Conservation (phyloP, 2,888 invertebrate genomes). For the Spilarctia lutea region DNA sequence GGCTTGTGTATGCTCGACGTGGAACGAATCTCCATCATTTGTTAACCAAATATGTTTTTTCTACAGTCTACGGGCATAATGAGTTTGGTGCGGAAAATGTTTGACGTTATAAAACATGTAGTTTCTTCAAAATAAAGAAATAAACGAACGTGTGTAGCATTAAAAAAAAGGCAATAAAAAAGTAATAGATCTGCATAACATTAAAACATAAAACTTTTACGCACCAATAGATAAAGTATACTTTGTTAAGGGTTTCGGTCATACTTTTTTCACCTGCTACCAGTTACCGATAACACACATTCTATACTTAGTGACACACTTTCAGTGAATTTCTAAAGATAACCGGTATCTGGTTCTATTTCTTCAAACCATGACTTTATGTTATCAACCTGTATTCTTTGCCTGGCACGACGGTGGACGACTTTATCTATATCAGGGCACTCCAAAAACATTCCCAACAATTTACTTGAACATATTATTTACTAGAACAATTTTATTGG, state of each 20-base stretch:
- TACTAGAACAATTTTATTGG: slow-evolving; percentile 49
- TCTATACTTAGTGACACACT: slow-evolving; percentile 71
- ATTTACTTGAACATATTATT: slow-evolving; percentile 43
- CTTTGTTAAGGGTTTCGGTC: slow-evolving; percentile 33
- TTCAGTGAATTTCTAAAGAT: slow-evolving; percentile 65
- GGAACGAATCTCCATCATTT: slow-evolving; percentile 53
- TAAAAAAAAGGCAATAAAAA: slow-evolving; percentile 4
- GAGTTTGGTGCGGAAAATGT: background rate
- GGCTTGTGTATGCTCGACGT: slow-evolving; percentile 34
- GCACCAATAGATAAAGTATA: slow-evolving; percentile 40
- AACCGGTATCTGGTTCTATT: slow-evolving; percentile 53
- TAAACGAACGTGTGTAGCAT: background rate
- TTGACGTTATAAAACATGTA: slow-evolving; percentile 10
- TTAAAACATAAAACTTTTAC: slow-evolving; percentile 17
- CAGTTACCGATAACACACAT: slow-evolving; percentile 56
- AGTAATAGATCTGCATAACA: background rate
- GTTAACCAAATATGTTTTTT: slow-evolving; percentile 51
- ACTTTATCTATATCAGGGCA: slow-evolving; percentile 42
- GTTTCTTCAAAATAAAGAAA: background rate
- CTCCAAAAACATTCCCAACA: slow-evolving; percentile 35
- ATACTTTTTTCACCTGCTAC: slow-evolving; percentile 59
- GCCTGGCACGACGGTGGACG: slow-evolving; percentile 25
- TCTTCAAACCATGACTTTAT: slow-evolving; percentile 38
- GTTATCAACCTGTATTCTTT: slow-evolving; percentile 37
- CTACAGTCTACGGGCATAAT: background rate